Evolutionary conservation across 2,113 vertebrate species (phyloP), one percentile per base, ranked within the genome.

Genomic region (Oostethus manadensis): DNA sequence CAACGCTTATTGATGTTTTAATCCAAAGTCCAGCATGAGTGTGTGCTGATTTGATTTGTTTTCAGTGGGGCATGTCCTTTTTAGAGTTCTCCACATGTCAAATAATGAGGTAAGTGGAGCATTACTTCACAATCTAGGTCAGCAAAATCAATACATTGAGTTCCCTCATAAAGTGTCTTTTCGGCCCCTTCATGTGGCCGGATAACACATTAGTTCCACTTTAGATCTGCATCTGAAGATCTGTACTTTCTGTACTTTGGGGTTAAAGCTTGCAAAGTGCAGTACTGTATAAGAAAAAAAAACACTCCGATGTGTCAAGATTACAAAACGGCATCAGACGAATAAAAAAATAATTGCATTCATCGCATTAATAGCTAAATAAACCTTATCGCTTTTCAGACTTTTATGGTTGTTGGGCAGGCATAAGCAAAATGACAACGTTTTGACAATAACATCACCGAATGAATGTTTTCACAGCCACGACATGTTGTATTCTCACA

Each of bases 61-160:
- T 80, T 80, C 74, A 78, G 35, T 60, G 66, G 6, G 40, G 71
- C 45, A 56, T 62, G 70, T 60, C 73, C 71, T 79, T 20, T 68
- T 60, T 33, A 80, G 76, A 63, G 73, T 74, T 63, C 69, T 54
- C 61, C 77, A 81, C 77, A 83, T 79, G 60, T 78, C 74, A 70
- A 81, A 81, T 80, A 82, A 76, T 86, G 81, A 77, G 81, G 83
- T 81, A 83, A 87, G 86, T 87, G 85, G 80, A 84, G 69, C 83
- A 71, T 83, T 59, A 64, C 79, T 73, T 45, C 56, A 21, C 40
- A 71, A 83, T 86, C 77, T 77, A 73, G 82, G 73, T 82, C 74
- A 73, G 73, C 64, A 68, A 76, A 80, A 69, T 83, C 85, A 79
- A 85, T 87, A 77, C 64, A 80, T 77, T 23, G 83, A 83, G 67